phyloP scores from a whole-genome alignment of 2,797 vertebrate genomes.

The Cryptoblepharus egeriae region DNA sequence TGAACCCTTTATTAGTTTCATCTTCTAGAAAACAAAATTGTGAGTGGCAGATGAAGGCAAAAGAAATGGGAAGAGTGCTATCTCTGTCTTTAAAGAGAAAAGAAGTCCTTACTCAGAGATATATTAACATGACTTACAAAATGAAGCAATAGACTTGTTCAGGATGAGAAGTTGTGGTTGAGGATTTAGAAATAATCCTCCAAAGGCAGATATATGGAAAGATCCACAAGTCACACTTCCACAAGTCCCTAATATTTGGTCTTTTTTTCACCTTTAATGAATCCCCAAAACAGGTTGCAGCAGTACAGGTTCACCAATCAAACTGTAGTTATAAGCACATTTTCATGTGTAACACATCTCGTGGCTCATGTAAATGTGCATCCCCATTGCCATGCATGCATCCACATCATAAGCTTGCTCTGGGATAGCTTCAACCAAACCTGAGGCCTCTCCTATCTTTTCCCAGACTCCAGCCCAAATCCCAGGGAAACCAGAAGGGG shows the following conservation, averaged over 20 bases:
- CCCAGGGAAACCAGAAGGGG: no score
- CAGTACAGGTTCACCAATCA: no score
- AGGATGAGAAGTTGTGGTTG: background rate
- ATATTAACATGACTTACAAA: constrained; percentile 7
- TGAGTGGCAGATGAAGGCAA: constrained; percentile 38
- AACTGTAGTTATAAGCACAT: background rate
- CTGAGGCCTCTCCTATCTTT: no score
- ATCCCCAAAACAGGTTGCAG: no score
- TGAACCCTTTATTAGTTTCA: constrained; percentile 35
- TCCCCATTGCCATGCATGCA: no score
- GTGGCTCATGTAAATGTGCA: no score
- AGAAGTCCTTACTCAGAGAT: constrained; percentile 11
- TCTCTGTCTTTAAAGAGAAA: background rate
- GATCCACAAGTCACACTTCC: constrained; percentile 42
- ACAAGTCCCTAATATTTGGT: constrained; percentile 15
- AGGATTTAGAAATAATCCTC: background rate
- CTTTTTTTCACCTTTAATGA: background rate
- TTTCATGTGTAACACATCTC: background rate
- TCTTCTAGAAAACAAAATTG: constrained; percentile 38
- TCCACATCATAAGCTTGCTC: background rate
- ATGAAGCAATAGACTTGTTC: constrained; percentile 11
- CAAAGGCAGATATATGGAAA: constrained; percentile 36
- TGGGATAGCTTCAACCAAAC: background rate
- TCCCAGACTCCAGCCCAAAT: no score
- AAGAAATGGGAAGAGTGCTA: background rate